Conservation (phyloP, 2,113 vertebrate genomes). For the Tetrax tetrax region DNA sequence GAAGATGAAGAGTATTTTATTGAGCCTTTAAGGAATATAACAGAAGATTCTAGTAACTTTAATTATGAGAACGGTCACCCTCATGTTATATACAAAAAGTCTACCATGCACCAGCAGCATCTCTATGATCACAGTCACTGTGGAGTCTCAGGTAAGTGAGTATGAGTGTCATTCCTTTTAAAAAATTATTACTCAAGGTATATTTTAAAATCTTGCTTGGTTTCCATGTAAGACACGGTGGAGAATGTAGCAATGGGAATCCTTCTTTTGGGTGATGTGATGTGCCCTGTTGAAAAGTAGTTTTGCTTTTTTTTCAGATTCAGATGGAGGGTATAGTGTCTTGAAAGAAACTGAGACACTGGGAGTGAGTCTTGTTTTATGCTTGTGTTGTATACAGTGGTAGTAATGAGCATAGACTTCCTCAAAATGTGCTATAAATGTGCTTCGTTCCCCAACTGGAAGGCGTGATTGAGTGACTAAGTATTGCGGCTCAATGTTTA, state of each 20-base stretch:
- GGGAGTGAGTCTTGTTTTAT: neutral
- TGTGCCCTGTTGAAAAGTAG: neutral
- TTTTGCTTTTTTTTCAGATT: neutral
- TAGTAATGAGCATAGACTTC: neutral
- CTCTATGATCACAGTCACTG: slow-evolving; percentile 88
- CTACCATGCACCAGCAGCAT: slow-evolving; percentile 86
- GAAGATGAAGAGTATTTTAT: slow-evolving; percentile 99
- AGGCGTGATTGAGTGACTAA: neutral
- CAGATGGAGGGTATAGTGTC: neutral
- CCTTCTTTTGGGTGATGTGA: neutral
- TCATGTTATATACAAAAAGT: slow-evolving; percentile 99
- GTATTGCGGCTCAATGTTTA: neutral
- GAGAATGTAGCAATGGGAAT: neutral
- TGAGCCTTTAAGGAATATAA: slow-evolving; percentile 95
- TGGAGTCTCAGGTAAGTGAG: slow-evolving; percentile 91
- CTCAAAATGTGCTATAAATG: neutral
- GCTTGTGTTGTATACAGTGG: neutral
- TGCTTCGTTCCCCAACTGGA: neutral
- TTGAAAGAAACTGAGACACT: neutral
- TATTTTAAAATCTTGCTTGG: neutral
- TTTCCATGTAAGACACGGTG: neutral
- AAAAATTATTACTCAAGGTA: neutral
- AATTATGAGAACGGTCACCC: slow-evolving; percentile 90
- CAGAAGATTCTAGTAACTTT: slow-evolving; percentile 85
- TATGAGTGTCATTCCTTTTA: neutral